Conservation (phyloP, 2,888 invertebrate genomes). For the Metallyticus violacea region DNA sequence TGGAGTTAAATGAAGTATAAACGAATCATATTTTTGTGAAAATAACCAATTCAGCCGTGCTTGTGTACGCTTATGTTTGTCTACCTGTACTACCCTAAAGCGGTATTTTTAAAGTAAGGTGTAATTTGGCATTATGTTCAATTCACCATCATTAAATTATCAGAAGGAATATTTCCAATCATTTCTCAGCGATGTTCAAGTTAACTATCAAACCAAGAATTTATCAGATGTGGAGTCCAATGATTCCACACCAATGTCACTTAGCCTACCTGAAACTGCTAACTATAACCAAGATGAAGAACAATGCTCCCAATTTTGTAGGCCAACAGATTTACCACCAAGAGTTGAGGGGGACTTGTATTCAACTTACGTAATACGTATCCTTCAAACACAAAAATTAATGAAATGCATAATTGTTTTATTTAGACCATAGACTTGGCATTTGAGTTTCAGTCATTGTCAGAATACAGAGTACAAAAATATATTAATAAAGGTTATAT, state of each 20-base stretch:
- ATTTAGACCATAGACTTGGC: too few relatives aligned
- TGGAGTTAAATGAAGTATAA: too few relatives aligned
- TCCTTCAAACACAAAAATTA: constrained; percentile 34
- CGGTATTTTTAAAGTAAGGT: background rate
- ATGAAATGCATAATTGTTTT: background rate
- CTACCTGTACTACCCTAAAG: background rate
- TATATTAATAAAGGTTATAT: too few relatives aligned
- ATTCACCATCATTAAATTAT: background rate
- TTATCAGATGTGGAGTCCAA: background rate
- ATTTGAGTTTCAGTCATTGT: too few relatives aligned
- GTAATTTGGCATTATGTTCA: background rate
- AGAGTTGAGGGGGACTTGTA: constrained; percentile 33
- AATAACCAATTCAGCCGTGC: background rate
- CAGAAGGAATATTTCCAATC: background rate
- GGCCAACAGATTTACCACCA: background rate
- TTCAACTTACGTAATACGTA: constrained; percentile 41
- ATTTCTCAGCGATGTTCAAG: background rate
- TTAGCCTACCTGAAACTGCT: background rate
- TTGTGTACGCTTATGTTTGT: background rate
- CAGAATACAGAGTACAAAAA: too few relatives aligned
- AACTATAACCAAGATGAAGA: background rate
- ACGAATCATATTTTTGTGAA: too few relatives aligned
- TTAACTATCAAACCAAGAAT: background rate
- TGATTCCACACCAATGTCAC: constrained; percentile 20
- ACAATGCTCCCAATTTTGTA: too few relatives aligned